Evolutionary conservation across 1,140 invertebrate genomes (phyloP).

Genomic region (Anastatus disparis): DNA sequence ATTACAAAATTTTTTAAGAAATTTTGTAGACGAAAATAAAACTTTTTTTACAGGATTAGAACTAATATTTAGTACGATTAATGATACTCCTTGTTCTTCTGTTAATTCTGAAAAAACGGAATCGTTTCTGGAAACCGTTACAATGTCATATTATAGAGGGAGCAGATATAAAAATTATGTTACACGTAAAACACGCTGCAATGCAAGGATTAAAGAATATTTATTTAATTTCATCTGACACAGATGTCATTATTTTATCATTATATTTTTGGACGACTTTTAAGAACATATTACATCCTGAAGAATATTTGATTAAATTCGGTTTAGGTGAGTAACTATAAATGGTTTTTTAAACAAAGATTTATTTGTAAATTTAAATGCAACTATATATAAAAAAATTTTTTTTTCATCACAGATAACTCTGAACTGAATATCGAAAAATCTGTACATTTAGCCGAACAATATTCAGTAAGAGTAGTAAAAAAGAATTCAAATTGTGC

Average conservation of each 20-base stretch:
- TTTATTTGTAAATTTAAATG: no score
- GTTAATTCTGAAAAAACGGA: neutral
- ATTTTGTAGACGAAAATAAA: neutral
- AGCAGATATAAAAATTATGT: neutral
- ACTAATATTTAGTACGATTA: conserved; percentile 16
- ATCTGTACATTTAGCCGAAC: neutral
- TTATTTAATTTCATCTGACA: neutral
- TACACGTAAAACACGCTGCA: neutral
- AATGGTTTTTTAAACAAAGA: no score
- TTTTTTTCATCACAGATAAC: neutral
- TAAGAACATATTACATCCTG: neutral
- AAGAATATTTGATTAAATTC: neutral
- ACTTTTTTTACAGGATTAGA: neutral
- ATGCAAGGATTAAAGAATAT: neutral
- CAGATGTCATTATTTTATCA: conserved; percentile 1
- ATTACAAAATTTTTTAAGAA: neutral
- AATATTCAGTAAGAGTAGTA: neutral
- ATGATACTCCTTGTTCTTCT: neutral
- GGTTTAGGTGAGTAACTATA: neutral
- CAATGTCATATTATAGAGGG: no score
- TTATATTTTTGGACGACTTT: neutral
- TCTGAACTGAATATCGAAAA: neutral
- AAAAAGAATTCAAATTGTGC: neutral
- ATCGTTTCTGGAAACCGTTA: no score
- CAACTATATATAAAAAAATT: no score